Evolutionary conservation across 2,797 vertebrate species (phyloP).

Genomic region (Acanthopagrus latus): DNA sequence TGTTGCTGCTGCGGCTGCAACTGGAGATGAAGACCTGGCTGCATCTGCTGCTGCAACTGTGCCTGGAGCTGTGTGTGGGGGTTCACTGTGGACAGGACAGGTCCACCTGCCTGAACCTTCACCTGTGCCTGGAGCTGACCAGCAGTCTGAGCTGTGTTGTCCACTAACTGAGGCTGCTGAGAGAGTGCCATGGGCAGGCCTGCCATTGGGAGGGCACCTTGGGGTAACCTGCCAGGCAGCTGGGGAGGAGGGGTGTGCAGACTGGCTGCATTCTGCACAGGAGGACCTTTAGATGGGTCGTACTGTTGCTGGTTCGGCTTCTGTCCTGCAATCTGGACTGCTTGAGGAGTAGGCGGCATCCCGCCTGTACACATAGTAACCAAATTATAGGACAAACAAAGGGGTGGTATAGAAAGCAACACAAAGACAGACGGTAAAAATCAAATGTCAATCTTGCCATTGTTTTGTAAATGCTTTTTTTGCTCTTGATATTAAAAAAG

Average conservation of each 20-base stretch:
- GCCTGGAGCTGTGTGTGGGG: constrained; percentile 85
- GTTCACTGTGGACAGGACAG: constrained; percentile 79
- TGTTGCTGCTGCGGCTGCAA: constrained; percentile 86
- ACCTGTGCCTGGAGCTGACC: constrained; percentile 86
- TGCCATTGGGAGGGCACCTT: constrained; percentile 82
- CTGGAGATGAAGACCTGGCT: constrained; percentile 87
- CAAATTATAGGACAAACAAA: constrained; percentile 75
- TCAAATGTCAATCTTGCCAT: constrained; percentile 15
- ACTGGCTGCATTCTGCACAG: constrained; percentile 93
- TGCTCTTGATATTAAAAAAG: constrained; percentile 12
- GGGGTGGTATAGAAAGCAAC: constrained; percentile 64
- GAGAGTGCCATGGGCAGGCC: constrained; percentile 88
- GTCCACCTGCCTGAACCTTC: constrained; percentile 84
- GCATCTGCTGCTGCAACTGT: constrained; percentile 89
- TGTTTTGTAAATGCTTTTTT: constrained; percentile 21
- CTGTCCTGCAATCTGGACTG: constrained; percentile 88
- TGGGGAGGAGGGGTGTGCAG: constrained; percentile 93
- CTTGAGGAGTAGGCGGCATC: constrained; percentile 89
- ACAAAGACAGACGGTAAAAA: constrained; percentile 58
- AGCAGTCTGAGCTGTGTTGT: constrained; percentile 79
- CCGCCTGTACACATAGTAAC: constrained; percentile 84
- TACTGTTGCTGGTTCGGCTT: constrained; percentile 91
- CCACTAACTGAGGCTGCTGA: constrained; percentile 89
- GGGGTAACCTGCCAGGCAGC: constrained; percentile 88
- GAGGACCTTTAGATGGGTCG: constrained; percentile 94